These are phyloP conservation scores for Brachylomia viminalis DNA, from an alignment of 2,888 invertebrate species.

Conservation along the genomic window DNA sequence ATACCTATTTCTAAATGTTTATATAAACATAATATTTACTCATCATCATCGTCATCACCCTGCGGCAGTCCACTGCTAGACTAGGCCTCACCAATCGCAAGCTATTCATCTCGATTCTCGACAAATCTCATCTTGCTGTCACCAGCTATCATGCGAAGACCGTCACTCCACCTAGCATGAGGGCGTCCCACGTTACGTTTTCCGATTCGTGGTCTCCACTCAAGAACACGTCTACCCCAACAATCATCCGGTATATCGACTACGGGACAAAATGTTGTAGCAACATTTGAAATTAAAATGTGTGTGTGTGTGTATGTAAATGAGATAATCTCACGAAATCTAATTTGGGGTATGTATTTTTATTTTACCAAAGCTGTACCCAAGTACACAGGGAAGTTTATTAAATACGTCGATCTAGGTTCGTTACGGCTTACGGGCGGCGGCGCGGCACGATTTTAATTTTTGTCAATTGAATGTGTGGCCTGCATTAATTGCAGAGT, in stretches of 20 bases:
- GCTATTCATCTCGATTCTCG: no score
- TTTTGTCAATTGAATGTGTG: conserved; percentile 17
- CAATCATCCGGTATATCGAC: neutral
- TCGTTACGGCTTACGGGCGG: conserved; percentile 33
- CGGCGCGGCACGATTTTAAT: conserved; percentile 4
- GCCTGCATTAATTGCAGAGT: conserved; percentile 7
- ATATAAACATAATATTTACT: no score
- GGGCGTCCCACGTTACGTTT: neutral
- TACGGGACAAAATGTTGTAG: neutral
- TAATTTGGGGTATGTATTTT: conserved; percentile 5
- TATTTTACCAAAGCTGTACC: conserved; percentile 4
- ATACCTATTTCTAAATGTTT: no score
- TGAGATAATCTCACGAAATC: conserved; percentile 3
- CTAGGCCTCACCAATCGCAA: no score
- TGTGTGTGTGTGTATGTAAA: neutral
- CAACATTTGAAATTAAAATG: neutral
- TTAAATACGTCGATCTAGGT: conserved; percentile 19
- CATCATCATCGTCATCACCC: no score
- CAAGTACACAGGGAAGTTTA: neutral
- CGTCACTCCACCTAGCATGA: neutral
- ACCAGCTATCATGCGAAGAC: neutral
- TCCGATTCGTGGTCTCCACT: no score
- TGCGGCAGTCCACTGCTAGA: no score
- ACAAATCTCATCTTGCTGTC: no score
- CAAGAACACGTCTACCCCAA: no score